These are phyloP conservation scores for Leuciscus idus DNA, from an alignment of 2,113 vertebrate species.

Conservation along the genomic window DNA sequence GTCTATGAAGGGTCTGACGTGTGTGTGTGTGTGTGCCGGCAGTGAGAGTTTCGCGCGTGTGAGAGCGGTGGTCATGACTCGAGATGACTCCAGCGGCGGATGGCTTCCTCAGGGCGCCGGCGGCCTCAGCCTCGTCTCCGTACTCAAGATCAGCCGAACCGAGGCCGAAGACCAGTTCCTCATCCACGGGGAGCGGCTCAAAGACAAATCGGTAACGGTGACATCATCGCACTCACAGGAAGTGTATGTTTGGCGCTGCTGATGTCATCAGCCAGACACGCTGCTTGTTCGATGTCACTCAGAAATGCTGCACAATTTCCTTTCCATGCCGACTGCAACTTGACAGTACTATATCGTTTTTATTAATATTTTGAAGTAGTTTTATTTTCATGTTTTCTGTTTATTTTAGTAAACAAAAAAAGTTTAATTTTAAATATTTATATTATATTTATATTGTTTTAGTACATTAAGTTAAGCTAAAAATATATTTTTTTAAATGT, in stretches of 20 bases:
- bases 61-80: slow-evolving; percentile 99
- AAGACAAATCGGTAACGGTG: slow-evolving; percentile 93
- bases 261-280: neutral
- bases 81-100: slow-evolving; percentile 99
- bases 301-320: neutral
- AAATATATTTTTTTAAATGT: too few relatives aligned
- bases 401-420: too few relatives aligned
- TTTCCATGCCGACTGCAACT: neutral
- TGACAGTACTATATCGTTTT: neutral
- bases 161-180: slow-evolving; percentile 92
- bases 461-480: too few relatives aligned
- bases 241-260: slow-evolving; percentile 69
- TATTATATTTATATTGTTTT: too few relatives aligned
- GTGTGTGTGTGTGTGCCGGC: slow-evolving; percentile 28
- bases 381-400: too few relatives aligned
- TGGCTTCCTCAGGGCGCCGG: slow-evolving; percentile 96
- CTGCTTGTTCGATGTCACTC: neutral
- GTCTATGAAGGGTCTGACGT: neutral
- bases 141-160: slow-evolving; percentile 90
- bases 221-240: slow-evolving; percentile 60
- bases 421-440: too few relatives aligned
- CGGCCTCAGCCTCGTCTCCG: slow-evolving; percentile 95
- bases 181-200: slow-evolving; percentile 97
- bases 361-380: neutral
- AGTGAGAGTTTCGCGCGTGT: slow-evolving; percentile 96